Conservation (phyloP, 1,140 invertebrate species). For the Cheumatopsyche charites region DNA sequence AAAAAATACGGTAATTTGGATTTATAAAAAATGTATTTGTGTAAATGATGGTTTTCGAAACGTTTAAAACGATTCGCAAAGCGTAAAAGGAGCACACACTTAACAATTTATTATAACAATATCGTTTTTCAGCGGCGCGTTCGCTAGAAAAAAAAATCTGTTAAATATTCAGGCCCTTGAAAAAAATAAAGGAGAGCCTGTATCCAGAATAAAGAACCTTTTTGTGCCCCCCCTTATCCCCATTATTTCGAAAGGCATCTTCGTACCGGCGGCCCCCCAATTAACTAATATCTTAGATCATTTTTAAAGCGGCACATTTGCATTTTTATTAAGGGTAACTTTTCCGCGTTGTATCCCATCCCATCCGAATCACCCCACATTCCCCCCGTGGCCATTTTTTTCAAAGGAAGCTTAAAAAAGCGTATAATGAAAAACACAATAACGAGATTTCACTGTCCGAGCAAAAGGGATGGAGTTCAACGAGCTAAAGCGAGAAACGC, state of each 20-base stretch:
- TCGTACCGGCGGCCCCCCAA: constrained; percentile 37
- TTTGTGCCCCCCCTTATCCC: background rate
- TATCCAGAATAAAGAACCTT: background rate
- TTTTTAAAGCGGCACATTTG: constrained; percentile 50
- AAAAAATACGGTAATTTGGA: background rate
- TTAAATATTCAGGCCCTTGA: constrained; percentile 2
- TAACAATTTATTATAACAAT: constrained; percentile 8
- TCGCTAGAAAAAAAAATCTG: constrained; percentile 7
- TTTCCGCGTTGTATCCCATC: constrained; percentile 27
- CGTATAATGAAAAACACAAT: constrained; percentile 41
- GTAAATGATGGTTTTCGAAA: too few relatives aligned
- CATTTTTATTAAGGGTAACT: constrained; percentile 50
- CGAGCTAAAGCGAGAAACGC: constrained; percentile 8
- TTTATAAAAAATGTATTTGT: too few relatives aligned
- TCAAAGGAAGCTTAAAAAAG: constrained; percentile 40
- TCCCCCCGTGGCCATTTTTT: background rate
- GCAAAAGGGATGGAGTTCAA: constrained; percentile 29
- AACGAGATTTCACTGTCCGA: constrained; percentile 45
- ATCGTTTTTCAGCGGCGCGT: constrained; percentile 1
- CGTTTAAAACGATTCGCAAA: background rate
- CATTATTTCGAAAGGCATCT: constrained; percentile 18
- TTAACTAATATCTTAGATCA: constrained; percentile 50
- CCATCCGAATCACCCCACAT: background rate
- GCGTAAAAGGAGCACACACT: too few relatives aligned
- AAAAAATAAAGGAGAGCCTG: background rate